Conservation (phyloP, 2,888 invertebrate species). For the Atethmia centrago region DNA sequence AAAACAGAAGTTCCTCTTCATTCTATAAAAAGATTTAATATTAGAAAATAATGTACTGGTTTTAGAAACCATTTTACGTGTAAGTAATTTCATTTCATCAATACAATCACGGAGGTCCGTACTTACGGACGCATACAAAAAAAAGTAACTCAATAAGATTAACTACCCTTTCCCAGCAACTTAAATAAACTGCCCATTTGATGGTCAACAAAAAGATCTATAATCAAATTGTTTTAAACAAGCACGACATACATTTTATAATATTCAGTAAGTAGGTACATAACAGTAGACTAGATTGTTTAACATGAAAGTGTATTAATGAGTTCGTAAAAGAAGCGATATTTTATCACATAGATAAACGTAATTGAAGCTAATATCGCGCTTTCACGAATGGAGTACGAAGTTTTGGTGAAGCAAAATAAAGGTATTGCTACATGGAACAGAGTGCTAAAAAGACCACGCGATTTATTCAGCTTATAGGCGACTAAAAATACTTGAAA, state of each 20-base stretch:
- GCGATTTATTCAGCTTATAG: conserved; percentile 23
- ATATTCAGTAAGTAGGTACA: conserved; percentile 58
- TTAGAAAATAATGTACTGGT: conserved; percentile 43
- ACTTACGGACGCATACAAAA: conserved; percentile 20
- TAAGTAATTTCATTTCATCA: conserved; percentile 38
- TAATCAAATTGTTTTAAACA: conserved; percentile 46
- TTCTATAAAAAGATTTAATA: conserved; percentile 22
- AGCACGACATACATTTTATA: conserved; percentile 52
- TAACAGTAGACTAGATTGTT: conserved; percentile 66
- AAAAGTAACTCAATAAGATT: conserved; percentile 39
- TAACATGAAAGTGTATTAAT: conserved; percentile 57
- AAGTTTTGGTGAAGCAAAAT: conserved; percentile 28
- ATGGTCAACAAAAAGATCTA: conserved; percentile 62
- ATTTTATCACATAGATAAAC: conserved; percentile 8
- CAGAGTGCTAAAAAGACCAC: conserved; percentile 34
- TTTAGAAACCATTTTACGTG: conserved; percentile 57
- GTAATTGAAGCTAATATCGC: conserved; percentile 7
- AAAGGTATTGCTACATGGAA: conserved; percentile 29
- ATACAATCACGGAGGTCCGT: conserved; percentile 17
- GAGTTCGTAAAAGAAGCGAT: conserved; percentile 26
- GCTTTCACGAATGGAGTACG: conserved; percentile 6
- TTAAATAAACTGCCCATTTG: conserved; percentile 61
- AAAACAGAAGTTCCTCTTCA: conserved; percentile 16
- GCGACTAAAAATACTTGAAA: neutral
- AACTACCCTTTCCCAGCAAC: conserved; percentile 53